These are phyloP conservation scores for Dendrocincla fuliginosa DNA, from an alignment of 2,797 vertebrate genomes.

Conservation along the genomic window DNA sequence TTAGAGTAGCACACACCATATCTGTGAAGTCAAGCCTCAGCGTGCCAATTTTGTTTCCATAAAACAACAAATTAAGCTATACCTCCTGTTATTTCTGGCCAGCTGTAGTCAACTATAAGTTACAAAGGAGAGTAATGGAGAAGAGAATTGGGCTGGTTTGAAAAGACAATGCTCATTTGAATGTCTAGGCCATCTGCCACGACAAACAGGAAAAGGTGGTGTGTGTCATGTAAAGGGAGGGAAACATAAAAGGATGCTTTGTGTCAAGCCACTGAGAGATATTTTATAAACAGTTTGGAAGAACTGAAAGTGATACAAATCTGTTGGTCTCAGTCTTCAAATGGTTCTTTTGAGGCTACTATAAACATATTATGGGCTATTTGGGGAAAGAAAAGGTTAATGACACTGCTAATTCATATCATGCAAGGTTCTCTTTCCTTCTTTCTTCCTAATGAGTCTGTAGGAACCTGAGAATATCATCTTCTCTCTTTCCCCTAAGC, in stretches of 20 bases:
- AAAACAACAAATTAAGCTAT: background rate
- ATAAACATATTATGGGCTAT: slow-evolving; percentile 24
- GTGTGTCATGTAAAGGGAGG: background rate
- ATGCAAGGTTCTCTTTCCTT: slow-evolving; percentile 4
- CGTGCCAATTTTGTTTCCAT: background rate
- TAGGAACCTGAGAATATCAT: slow-evolving; percentile 39
- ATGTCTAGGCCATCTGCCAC: slow-evolving; percentile 2
- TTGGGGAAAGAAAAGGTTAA: slow-evolving; percentile 44
- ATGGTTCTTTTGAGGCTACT: background rate
- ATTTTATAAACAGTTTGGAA: slow-evolving; percentile 38
- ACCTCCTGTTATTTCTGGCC: background rate
- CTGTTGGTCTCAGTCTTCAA: slow-evolving; percentile 34
- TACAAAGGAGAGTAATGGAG: background rate
- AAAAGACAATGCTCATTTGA: slow-evolving; percentile 10
- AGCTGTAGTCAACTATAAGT: background rate
- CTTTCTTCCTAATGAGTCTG: slow-evolving; percentile 41
- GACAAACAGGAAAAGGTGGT: slow-evolving; percentile 24
- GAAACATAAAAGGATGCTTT: slow-evolving; percentile 19
- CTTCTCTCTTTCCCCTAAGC: slow-evolving; percentile 43
- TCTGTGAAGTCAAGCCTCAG: background rate
- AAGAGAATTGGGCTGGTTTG: background rate
- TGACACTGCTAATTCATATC: slow-evolving; percentile 10
- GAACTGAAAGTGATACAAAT: slow-evolving; percentile 49
- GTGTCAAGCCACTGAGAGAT: slow-evolving; percentile 22
- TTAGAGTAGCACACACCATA: background rate